Percentiles rank a stretch among this genome's conserved stretches.
Evolutionary conservation across 2,888 invertebrate genomes (phyloP).

Genomic region (Bombylius discolor): DNA sequence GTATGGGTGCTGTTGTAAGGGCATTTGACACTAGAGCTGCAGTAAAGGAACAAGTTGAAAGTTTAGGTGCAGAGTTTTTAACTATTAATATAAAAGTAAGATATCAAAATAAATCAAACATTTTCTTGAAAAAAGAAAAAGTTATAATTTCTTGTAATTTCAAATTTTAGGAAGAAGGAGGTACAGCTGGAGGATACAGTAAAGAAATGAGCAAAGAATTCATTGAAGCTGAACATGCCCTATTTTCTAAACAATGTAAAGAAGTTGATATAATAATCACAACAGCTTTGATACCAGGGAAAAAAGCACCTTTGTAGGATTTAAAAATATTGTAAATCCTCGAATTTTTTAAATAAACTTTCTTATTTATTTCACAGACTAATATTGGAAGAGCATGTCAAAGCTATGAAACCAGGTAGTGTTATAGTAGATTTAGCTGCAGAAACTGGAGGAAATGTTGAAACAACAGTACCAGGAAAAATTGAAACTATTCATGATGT

Average conservation of each 20-base stretch:
- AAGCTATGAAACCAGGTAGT: conserved; percentile 71
- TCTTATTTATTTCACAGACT: conserved; percentile 8
- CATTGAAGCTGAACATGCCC: conserved; percentile 69
- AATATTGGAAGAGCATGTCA: conserved; percentile 18
- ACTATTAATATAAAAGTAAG: conserved; percentile 58
- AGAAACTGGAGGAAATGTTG: conserved; percentile 76
- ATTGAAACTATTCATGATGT: conserved; percentile 64
- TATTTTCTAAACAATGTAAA: conserved; percentile 74
- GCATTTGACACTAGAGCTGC: conserved; percentile 78
- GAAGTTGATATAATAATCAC: conserved; percentile 77
- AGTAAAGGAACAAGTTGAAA: conserved; percentile 73
- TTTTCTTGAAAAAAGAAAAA: neutral
- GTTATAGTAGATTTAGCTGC: conserved; percentile 82
- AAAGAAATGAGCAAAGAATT: conserved; percentile 81
- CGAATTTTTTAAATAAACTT: neutral
- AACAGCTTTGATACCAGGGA: conserved; percentile 83
- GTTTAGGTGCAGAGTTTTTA: conserved; percentile 77
- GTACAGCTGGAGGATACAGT: conserved; percentile 63
- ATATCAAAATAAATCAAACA: neutral
- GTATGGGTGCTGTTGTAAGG: conserved; percentile 80
- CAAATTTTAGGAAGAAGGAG: conserved; percentile 49
- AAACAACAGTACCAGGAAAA: conserved; percentile 67
- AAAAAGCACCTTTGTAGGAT: conserved; percentile 53
- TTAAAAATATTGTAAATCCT: neutral
- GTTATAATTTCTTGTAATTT: neutral